Conservation (phyloP, 2,113 vertebrate species). For the Esox niger region DNA sequence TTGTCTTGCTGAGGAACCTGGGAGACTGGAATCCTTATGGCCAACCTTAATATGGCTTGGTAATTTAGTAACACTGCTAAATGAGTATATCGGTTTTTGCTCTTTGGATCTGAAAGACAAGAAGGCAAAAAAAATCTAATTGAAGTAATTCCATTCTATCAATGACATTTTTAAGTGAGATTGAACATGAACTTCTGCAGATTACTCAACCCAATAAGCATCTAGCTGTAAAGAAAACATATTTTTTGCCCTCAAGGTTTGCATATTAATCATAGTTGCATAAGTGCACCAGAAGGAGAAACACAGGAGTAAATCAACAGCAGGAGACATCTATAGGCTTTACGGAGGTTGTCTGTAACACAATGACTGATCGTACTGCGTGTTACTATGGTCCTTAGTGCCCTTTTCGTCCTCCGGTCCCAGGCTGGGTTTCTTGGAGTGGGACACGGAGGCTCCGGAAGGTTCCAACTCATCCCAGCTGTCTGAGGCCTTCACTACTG, state of each 20-base stretch:
- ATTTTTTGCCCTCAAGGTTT: too few relatives aligned
- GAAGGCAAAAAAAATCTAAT: background rate
- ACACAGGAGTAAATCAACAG: too few relatives aligned
- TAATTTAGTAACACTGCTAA: conserved; percentile 77
- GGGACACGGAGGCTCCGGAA: conserved; percentile 76
- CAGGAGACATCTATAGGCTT: too few relatives aligned
- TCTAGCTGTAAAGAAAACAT: too few relatives aligned
- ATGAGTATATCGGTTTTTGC: conserved; percentile 69
- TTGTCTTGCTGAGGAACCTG: conserved; percentile 82
- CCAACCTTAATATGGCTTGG: conserved; percentile 64
- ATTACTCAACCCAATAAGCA: too few relatives aligned
- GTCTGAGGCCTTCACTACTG: conserved; percentile 76
- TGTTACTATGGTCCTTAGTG: conserved; percentile 62
- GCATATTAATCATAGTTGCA: too few relatives aligned
- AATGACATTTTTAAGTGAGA: background rate
- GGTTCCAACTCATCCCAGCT: conserved; percentile 85
- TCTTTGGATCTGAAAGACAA: conserved; percentile 58
- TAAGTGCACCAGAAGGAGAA: too few relatives aligned
- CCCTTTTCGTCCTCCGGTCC: conserved; percentile 74
- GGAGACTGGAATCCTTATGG: conserved; percentile 71
- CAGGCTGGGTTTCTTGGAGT: conserved; percentile 87
- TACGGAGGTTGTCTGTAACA: too few relatives aligned
- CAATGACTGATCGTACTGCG: conserved; percentile 46
- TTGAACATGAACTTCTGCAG: background rate
- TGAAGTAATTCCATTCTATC: background rate